Base-by-base conservation (phyloP, 2,113 vertebrate genomes). In the Astur gentilis region DNA sequence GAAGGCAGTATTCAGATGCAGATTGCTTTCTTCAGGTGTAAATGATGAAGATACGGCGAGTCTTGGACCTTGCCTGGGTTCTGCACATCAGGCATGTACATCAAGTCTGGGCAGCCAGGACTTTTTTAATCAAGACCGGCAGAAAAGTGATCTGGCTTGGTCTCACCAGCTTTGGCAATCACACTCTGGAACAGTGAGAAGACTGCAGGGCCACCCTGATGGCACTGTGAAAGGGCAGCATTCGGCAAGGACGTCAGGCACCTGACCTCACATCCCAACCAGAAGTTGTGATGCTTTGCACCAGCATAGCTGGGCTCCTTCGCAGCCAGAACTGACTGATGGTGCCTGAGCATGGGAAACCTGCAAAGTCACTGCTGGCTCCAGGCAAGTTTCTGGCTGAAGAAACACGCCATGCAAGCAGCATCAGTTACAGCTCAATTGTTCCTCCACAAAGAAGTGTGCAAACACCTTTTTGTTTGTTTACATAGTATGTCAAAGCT, bases 391-490 rank as follows among this genome's bases (percentile, higher is more conserved):
- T 90, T 85, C 84, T 85, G 81, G 32, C 50, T 84, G 78, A 89
- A 89, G 89, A 93, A 89, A 93, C 13, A 71, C 23, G 34, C 27
- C 0, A 10, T 32, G 66, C 70, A 58, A 78, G 90, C 89, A 95
- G 89, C 87, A 93, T 92, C 95, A 61, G 93, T 96, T 96, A 91
- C 93, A 96, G 87, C 82, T 80, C 87, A 72, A 91, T 80, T 94
- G 92, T 94, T 96, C 91, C 90, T 76, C 87, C 92, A 88, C 82
- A 93, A 87, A 94, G 88, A 76, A 80, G 85, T 42, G 32, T 80
- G 85, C 75, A 93, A 96, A 96, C 66, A 91, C 90, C 67, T 91
- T 86, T 76, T 52, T 91, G 61, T 80, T 77, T 96, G 52, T 90
- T 94, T 91, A 91, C 58, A 57, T 3, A 90, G 42, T 21, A 88